A percentile compares a stretch with the other conserved stretches of the same genome.
Evolutionary conservation across 2,113 vertebrate genomes (phyloP).

Genomic region (Scolopax mira): DNA sequence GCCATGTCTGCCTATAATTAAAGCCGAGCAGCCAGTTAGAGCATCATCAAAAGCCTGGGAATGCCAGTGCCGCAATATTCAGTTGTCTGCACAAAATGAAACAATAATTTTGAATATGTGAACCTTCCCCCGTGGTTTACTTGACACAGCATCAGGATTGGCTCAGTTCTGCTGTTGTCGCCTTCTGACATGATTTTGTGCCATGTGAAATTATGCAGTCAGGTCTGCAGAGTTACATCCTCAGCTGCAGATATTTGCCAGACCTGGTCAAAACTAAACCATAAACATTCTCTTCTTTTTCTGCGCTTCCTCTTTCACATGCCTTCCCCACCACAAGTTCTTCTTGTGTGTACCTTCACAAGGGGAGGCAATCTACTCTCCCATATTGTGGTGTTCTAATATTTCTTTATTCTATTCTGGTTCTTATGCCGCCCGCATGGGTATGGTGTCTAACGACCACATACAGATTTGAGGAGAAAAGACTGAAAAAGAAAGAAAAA

Average conservation of each 20-base stretch:
- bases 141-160: background rate
- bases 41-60: background rate
- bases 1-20: background rate
- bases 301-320: background rate
- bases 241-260: background rate
- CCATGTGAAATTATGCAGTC: background rate
- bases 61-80: background rate
- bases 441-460: background rate
- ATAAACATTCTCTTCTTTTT: background rate
- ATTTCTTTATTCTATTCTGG: background rate
- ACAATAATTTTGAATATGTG: background rate
- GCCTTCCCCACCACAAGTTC: background rate
- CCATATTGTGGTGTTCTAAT: background rate
- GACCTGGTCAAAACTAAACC: background rate
- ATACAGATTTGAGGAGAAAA: background rate
- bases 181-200: background rate
- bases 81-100: background rate
- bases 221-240: background rate
- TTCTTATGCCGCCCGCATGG: background rate
- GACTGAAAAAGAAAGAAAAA: background rate
- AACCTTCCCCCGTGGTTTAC: background rate
- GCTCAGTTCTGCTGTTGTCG: background rate
- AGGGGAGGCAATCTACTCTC: background rate
- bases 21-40: background rate
- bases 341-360: fast-evolving